Percentiles rank a stretch among this genome's conserved stretches.
Conservation (phyloP, 2,113 vertebrate genomes). For the Mesoclemmys tuberculata region DNA sequence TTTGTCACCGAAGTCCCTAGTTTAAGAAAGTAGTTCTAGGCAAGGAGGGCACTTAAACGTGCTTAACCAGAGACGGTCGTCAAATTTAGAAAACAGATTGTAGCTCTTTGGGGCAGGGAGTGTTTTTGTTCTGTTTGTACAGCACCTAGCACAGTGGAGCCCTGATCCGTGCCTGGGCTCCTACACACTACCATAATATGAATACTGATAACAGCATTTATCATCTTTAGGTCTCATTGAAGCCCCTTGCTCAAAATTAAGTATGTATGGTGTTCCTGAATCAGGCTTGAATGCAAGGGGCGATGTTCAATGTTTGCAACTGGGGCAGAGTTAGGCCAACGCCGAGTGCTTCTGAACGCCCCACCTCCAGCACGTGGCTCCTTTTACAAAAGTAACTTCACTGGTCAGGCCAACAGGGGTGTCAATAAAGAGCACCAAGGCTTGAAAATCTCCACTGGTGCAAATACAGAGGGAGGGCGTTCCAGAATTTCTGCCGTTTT, state of each 20-base stretch:
- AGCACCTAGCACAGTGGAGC: background rate
- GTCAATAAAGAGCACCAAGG: background rate
- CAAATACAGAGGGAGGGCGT: background rate
- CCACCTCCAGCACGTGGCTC: too few species aligned
- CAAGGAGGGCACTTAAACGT: background rate
- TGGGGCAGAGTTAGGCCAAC: background rate
- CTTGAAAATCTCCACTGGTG: background rate
- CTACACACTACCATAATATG: background rate
- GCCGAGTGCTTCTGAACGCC: too few species aligned
- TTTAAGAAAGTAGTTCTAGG: background rate
- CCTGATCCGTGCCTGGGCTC: background rate
- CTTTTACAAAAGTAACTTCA: background rate
- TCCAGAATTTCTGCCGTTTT: background rate
- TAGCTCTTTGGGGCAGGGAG: background rate
- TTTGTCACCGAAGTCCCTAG: background rate
- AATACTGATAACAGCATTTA: background rate
- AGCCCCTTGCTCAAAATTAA: background rate
- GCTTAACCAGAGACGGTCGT: background rate
- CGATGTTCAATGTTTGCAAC: background rate
- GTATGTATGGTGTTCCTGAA: rapidly evolving
- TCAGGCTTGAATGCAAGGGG: background rate
- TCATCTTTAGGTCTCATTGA: background rate
- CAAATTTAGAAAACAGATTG: background rate
- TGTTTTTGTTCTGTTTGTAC: background rate
- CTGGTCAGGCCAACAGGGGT: background rate